phyloP scores from a whole-genome alignment of 1,140 invertebrate genomes.

The Drosophila mojavensis region DNA sequence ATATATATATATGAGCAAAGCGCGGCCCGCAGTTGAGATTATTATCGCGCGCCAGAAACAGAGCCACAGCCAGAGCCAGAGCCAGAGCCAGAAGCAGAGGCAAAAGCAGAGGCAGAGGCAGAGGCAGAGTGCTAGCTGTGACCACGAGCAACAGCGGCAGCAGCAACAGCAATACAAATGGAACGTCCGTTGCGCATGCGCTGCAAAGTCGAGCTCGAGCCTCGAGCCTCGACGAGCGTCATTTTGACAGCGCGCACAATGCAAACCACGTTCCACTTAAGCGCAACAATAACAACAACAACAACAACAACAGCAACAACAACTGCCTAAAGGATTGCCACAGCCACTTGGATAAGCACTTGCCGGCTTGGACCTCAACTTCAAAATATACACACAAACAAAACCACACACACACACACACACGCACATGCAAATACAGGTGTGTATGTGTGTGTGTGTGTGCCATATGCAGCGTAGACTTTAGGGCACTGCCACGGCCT shows the following conservation, averaged over 20 bases:
- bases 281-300: constrained; percentile 54
- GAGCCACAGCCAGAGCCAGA: constrained; percentile 46
- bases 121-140: constrained; percentile 3
- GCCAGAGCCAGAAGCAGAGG: constrained; percentile 1
- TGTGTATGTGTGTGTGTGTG: constrained; percentile 11
- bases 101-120: background rate
- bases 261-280: constrained; percentile 82
- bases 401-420: background rate
- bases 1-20: constrained; percentile 13
- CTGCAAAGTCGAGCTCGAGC: constrained; percentile 53
- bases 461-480: constrained; percentile 70
- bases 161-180: constrained; percentile 14
- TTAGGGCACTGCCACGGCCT: constrained; percentile 70
- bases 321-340: constrained; percentile 56
- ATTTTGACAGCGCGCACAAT: constrained; percentile 82
- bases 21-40: constrained; percentile 65
- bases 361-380: constrained; percentile 47
- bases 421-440: background rate
- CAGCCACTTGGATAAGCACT: constrained; percentile 81
- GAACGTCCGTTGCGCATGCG: constrained; percentile 57
- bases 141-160: constrained; percentile 23
- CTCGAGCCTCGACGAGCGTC: constrained; percentile 60
- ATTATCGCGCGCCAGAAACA: constrained; percentile 82
- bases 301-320: constrained; percentile 16
- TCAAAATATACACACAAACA: background rate